These are phyloP conservation scores for Melanostigma gelatinosum DNA, from an alignment of 2,113 vertebrate species.

Conservation along the genomic window DNA sequence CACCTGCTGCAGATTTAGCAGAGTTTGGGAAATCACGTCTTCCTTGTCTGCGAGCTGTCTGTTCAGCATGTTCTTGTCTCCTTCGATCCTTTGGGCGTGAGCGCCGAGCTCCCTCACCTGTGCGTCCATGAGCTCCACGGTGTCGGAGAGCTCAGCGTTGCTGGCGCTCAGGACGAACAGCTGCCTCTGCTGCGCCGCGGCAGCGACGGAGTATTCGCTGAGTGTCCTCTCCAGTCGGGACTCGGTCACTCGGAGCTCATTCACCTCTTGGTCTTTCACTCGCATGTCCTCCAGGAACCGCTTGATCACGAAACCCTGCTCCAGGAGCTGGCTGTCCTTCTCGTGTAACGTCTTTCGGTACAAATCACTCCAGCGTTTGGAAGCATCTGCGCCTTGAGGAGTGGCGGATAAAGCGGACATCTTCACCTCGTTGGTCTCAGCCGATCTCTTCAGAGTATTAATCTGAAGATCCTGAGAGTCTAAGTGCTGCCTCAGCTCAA, in stretches of 20 bases:
- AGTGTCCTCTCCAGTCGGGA: slow-evolving; percentile 79
- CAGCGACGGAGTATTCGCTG: slow-evolving; percentile 79
- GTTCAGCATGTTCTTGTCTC: slow-evolving; percentile 78
- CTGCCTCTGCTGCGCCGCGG: slow-evolving; percentile 80
- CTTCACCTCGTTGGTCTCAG: slow-evolving; percentile 79
- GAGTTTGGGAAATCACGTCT: slow-evolving; percentile 62
- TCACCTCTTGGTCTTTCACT: slow-evolving; percentile 75
- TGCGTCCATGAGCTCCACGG: slow-evolving; percentile 71
- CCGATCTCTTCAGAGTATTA: slow-evolving; percentile 78
- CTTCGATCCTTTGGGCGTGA: slow-evolving; percentile 74
- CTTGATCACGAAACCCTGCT: slow-evolving; percentile 80
- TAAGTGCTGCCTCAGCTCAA: slow-evolving; percentile 74
- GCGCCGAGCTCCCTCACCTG: slow-evolving; percentile 76
- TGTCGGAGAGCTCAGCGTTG: slow-evolving; percentile 76
- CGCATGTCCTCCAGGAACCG: slow-evolving; percentile 82
- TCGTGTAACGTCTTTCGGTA: slow-evolving; percentile 84
- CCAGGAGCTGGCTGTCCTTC: slow-evolving; percentile 86
- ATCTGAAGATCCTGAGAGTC: slow-evolving; percentile 76
- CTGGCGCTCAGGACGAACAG: slow-evolving; percentile 82
- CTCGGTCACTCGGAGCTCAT: slow-evolving; percentile 77
- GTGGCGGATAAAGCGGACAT: slow-evolving; percentile 81
- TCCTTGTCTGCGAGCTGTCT: slow-evolving; percentile 75
- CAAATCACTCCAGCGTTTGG: slow-evolving; percentile 81
- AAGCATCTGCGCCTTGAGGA: slow-evolving; percentile 77
- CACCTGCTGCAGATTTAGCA: slow-evolving; percentile 77